phyloP scores from a whole-genome alignment of 2,113 vertebrate genomes.

The Bombycilla garrulus region DNA sequence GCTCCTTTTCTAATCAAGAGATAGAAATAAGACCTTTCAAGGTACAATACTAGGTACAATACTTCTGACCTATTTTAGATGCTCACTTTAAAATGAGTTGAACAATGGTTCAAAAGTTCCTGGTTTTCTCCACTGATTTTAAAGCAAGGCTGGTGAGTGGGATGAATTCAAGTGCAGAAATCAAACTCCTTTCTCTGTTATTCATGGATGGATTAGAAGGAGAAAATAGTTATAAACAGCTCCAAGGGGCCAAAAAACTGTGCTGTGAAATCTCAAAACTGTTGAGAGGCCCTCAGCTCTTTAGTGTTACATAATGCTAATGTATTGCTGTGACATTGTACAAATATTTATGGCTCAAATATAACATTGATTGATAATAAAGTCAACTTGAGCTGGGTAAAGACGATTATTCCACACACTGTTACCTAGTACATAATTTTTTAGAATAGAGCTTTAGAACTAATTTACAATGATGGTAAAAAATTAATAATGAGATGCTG shows the following conservation, averaged over 20 bases:
- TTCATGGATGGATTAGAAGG: background rate
- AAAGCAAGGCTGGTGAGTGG: background rate
- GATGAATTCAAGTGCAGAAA: background rate
- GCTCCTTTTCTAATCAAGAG: background rate
- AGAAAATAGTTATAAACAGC: background rate
- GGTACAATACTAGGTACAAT: too few species aligned
- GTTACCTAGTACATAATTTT: background rate
- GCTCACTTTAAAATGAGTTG: background rate
- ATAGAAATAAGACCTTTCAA: background rate
- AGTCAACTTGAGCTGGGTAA: background rate
- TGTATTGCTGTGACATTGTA: background rate
- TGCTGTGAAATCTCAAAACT: background rate
- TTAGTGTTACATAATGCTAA: background rate
- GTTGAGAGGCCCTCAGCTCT: background rate
- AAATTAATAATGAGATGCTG: background rate
- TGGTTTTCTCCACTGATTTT: background rate
- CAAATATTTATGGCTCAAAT: conserved; percentile 26
- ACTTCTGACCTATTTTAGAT: background rate
- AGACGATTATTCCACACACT: background rate
- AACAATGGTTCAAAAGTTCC: background rate
- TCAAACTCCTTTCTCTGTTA: background rate
- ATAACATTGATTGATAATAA: conserved; percentile 4
- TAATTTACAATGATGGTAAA: background rate
- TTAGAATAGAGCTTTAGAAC: background rate
- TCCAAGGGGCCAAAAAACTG: background rate